Evolutionary conservation across 2,113 vertebrate genomes (phyloP).

Genomic region (Menidia beryllina): DNA sequence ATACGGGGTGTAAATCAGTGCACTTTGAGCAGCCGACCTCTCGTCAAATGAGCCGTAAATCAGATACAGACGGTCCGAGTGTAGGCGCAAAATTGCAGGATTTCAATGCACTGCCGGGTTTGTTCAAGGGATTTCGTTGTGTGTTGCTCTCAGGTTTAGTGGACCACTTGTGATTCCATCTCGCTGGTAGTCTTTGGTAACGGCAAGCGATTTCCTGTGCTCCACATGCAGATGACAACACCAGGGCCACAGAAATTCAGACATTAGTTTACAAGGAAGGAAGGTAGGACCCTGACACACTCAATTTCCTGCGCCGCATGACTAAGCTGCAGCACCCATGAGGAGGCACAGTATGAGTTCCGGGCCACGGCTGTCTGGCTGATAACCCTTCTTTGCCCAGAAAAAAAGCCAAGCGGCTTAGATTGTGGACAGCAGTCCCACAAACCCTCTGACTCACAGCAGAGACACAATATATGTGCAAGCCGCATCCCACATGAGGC

Average conservation of each 20-base stretch:
- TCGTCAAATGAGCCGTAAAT: no score
- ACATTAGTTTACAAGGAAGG: background rate
- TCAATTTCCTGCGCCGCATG: background rate
- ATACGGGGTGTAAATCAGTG: no score
- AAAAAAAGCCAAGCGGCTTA: background rate
- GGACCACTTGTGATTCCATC: no score
- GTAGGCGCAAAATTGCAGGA: no score
- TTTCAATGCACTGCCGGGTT: no score
- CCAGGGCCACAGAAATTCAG: background rate
- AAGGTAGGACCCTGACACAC: background rate
- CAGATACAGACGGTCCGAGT: no score
- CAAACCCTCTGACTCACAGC: conserved; percentile 10
- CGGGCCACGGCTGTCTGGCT: conserved; percentile 17
- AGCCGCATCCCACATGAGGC: background rate
- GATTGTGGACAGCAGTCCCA: conserved; percentile 3
- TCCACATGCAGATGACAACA: background rate
- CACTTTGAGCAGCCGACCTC: no score
- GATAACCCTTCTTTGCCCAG: background rate
- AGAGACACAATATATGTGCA: background rate
- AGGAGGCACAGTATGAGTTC: conserved; percentile 3
- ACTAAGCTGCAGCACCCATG: background rate
- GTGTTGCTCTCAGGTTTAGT: no score
- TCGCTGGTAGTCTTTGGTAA: no score
- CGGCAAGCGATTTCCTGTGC: no score
- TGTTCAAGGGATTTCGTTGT: no score